Base-by-base conservation (phyloP, 2,797 vertebrate genomes). In the Anguilla anguilla region DNA sequence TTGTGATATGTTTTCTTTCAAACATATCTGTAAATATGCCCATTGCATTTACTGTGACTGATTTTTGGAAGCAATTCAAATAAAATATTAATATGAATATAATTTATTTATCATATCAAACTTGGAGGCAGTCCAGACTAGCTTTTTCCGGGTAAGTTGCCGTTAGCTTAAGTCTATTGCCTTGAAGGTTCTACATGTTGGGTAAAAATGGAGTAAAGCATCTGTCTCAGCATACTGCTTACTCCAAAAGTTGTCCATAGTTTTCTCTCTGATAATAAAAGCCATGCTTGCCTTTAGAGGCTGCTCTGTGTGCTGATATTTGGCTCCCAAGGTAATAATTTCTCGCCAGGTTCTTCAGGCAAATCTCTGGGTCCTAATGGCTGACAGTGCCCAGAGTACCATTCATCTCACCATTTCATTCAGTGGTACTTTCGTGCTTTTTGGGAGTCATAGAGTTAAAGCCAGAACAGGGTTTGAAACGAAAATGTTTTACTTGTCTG, bases 181-280 rank as follows among this genome's bases (percentile, higher is more conserved):
- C 67, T 11, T 69, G 11, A 31, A 28, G 11, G 31, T 69, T n/a
- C 7, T 28, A 69, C 25, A 69, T 69, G 64, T 67, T 67, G 9
- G 6, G 61, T 67, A 67, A 67, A 25, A 28, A 10, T 72, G 28
- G 6, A 10, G 69, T 72, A 35, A 11, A 31, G 28, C 69, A 31
- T 35, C 9, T 55, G 25, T 67, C 61, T 28, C 46, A 55, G 82
- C n/a, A 25, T 51, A 31, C 19, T 31, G 10, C 5, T 53, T 53
- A 9, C 25, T 28, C 51, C 82, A n/a, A 53, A 53, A 55, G 5
- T 49, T 83, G 51, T 55, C 82, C 51, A 83, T 28, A 55, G 49
- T 53, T 83, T n/a, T 25, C 82, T n/a, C 28, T 51, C 22, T 83
- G 82, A 43, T 83, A 83, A 83, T 83, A 83, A 83, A 83, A 53